Conservation (phyloP, 2,797 vertebrate genomes). For the Mormyrops attenuatus region DNA sequence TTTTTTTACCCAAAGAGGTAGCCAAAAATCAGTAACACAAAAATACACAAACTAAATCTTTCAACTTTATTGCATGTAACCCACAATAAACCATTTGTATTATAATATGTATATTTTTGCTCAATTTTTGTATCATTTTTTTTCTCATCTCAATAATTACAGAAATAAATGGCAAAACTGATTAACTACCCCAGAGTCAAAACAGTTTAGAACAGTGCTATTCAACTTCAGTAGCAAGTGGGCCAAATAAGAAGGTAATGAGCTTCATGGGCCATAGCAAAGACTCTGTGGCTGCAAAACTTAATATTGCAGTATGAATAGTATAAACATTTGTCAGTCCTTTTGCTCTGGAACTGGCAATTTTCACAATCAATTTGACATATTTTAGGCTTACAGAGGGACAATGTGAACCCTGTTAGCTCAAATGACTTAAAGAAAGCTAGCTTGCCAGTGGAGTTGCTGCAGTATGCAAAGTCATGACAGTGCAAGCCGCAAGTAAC, state of each 20-base stretch:
- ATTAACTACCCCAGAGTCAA: background rate
- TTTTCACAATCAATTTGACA: background rate
- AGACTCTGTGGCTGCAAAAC: background rate
- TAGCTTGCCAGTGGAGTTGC: background rate
- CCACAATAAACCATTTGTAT: background rate
- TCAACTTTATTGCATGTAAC: background rate
- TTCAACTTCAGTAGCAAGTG: background rate
- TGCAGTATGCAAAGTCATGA: background rate
- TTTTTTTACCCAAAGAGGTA: background rate
- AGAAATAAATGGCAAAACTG: background rate
- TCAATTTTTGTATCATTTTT: background rate
- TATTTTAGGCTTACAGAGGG: background rate
- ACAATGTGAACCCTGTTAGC: background rate
- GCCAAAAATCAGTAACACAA: background rate
- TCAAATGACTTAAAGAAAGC: background rate
- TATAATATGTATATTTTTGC: background rate
- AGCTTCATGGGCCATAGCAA: background rate
- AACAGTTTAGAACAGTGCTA: background rate
- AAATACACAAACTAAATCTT: background rate
- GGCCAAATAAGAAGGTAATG: background rate
- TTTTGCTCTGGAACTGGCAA: background rate
- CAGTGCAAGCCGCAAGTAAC: background rate
- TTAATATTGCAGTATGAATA: background rate
- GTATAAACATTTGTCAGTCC: background rate
- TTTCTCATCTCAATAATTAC: background rate